Base-by-base conservation (phyloP, 2,797 vertebrate species). In the Alosa sapidissima region DNA sequence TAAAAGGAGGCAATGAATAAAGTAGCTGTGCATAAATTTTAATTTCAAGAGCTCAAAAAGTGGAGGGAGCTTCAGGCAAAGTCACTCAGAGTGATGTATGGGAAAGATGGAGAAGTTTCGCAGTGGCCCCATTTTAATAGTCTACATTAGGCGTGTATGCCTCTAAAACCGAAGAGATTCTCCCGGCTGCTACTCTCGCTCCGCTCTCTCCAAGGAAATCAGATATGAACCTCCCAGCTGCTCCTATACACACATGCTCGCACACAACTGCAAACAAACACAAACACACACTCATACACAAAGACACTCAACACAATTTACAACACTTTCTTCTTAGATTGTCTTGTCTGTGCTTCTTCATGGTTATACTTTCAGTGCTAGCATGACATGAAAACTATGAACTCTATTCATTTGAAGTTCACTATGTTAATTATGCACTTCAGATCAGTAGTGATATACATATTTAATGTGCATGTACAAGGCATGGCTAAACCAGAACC, bases 21-120 rank as follows among this genome's bases (percentile, higher is more conserved):
- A 95, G 93, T 92, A 91, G 91, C 82, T 81, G 90, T 81, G 92
- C 91, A 94, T 94, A 91, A 90, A 94, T 95, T 93, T 91, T 93
- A 93, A 95, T 94, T 94, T 94, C 91, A 89, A 85, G 87, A 89
- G 90, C 91, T 92, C 86, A 89, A 87, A 92, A 90, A 90, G 92
- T 86, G 90, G 92, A 91, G 90, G 92, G 88, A 88, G 92, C 93
- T 90, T 91, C 84, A 92, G 92, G 92, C 92, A 92, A 93, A 94
- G 93, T 93, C 88, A 88, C 91, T 93, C 91, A 91, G 68, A 75
- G 68, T 94, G 94, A 96, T 94, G 83, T 93, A 95, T 94, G 90
- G 89, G 88, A 87, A 83, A 87, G 85, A 88, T 89, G 88, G 84
- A 87, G 84, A 87, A 88, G 87, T 93, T 93, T 94, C 93, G 92